These are phyloP conservation scores for Triplophysa bombifrons DNA, from an alignment of 2,797 vertebrate species.

Conservation along the genomic window DNA sequence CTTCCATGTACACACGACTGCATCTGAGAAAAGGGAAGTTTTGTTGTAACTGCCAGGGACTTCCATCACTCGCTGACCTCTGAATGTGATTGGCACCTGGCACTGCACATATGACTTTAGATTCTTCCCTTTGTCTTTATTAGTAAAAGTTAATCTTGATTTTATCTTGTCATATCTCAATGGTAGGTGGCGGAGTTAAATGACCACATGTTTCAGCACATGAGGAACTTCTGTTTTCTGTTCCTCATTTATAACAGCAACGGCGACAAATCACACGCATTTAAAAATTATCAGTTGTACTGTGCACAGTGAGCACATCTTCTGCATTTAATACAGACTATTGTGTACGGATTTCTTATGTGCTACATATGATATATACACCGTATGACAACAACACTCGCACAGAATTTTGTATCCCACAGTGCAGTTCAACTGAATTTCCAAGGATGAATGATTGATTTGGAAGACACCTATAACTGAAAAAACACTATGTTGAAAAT, in stretches of 20 bases:
- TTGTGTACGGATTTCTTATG: too few relatives aligned
- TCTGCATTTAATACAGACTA: neutral
- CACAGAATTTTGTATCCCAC: too few relatives aligned
- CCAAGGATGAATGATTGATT: too few relatives aligned
- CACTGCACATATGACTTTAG: neutral
- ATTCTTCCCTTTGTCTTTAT: neutral
- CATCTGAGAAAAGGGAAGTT: constrained; percentile 50
- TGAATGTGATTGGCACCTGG: constrained; percentile 3
- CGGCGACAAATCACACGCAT: constrained; percentile 1
- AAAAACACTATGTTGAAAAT: too few relatives aligned
- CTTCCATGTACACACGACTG: neutral
- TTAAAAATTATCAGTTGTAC: neutral
- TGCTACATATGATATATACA: too few relatives aligned
- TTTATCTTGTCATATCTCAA: neutral
- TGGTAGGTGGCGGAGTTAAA: neutral
- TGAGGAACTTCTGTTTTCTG: constrained; percentile 63
- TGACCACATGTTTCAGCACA: neutral
- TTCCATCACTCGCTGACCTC: neutral
- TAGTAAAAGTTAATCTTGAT: neutral
- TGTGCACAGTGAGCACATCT: neutral
- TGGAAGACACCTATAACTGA: too few relatives aligned
- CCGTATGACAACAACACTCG: too few relatives aligned
- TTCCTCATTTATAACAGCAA: constrained; percentile 63
- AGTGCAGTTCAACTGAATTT: too few relatives aligned
- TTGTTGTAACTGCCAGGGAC: constrained; percentile 6